Evolutionary conservation across 37 sponge, comb jelly and placozoan species (phyloP), one percentile per base, ranked within the genome.

Genomic region (Chondrosia reniformis): DNA sequence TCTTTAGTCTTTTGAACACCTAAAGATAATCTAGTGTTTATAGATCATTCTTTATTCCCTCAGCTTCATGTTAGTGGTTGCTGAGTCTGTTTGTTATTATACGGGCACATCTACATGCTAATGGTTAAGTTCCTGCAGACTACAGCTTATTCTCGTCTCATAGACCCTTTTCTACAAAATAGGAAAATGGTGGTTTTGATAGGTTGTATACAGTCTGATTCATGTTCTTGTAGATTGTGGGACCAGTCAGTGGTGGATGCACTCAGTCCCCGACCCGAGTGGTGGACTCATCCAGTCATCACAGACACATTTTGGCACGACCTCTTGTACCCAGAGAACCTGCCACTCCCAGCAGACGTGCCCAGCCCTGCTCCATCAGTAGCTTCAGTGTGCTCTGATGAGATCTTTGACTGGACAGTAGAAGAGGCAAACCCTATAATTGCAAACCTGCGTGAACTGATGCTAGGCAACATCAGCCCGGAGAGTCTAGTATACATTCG

Each of bases 341-440:
- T n/a, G n/a, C n/a, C n/a, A n/a, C n/a, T n/a, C n/a, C n/a, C n/a
- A n/a, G n/a, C n/a, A n/a, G n/a, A n/a, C n/a, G n/a, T n/a, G n/a
- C 17, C 17, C 7, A 30, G 30, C n/a, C 61, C n/a, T 7, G 28
- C 6, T 13, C 22, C 61, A 30, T 6, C 30, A 59, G 28, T 25
- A 13, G 61, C 28, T 25, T 59, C 54, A 10, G 44, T 75, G 13
- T 63, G 56, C 17, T 76, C 78, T 31, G 55, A 49, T 66, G 74
- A 81, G 0, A 39, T 75, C 15, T 88, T 88, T 52, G 33, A 76
- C 39, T 45, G 52, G 46, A 45, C 22, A 12, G 27, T 5, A n/a
- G 77, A 77, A 21, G 77, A 12, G 36, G 54, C 59, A 34, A 33
- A 42, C 33, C 40, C 77, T 21, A 40, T 77, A 21, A 22, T 77